Base-by-base conservation (phyloP, 1,140 invertebrate genomes). In the Globodera ellingtonae region DNA sequence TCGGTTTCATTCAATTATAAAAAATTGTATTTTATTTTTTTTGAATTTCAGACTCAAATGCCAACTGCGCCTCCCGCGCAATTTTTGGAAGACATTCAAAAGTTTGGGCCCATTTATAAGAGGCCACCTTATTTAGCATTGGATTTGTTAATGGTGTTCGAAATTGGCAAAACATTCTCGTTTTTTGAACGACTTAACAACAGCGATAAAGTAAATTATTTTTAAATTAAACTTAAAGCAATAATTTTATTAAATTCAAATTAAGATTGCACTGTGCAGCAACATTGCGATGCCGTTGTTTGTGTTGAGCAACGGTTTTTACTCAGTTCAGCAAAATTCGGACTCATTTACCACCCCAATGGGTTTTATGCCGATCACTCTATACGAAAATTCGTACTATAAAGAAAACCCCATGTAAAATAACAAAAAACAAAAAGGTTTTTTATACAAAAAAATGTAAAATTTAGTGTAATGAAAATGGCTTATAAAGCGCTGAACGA, bases 231-330 rank as follows among this genome's bases (percentile, higher is more conserved):
- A 35, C 3, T 35, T 35, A 2, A 35, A 35, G 35, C 35, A 35
- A 35, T 35, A 35, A 5, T n/a, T 18, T 18, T 7, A n/a, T 47
- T 24, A n/a, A 72, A 72, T n/a, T 47, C 6, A 18, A n/a, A n/a
- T 47, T 15, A 72, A 72, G 70, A 72, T 72, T 72, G 46, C 46
- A 18, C 50, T 72, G n/a, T 72, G 46, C 46, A n/a, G 44, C 18
- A 72, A 18, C 46, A 72, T 72, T 72, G n/a, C 70, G 15, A 47
- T 72, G 21, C 70, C 70, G 5, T n/a, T 72, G 50, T 18, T 72
- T 47, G 21, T 24, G 4, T 24, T 72, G 70, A 18, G 13, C 50
- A 72, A 47, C 44, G 70, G 70, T 1, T 72, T 47, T 72, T 21
- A 72, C 50, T 24, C 70, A 18, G 46, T 18, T 24, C 46, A 18